A percentile compares a stretch with the other conserved stretches of the same genome.
phyloP scores from a whole-genome alignment of 2,888 invertebrate species.

The Lasioglossum lativentre region DNA sequence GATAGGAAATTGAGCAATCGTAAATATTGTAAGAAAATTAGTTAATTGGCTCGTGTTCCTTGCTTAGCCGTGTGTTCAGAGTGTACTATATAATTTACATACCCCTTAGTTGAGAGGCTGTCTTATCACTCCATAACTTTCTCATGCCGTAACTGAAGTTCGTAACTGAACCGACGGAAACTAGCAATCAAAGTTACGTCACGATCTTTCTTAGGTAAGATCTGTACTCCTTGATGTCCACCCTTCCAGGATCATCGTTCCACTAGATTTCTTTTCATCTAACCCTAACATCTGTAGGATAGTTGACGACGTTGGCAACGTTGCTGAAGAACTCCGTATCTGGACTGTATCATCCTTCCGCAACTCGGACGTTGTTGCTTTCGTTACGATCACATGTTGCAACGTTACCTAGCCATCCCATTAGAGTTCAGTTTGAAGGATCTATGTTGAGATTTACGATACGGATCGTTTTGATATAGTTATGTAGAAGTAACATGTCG shows the following conservation, averaged over 20 bases:
- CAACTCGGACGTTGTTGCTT: neutral
- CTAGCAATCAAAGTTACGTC: neutral
- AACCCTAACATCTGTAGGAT: neutral
- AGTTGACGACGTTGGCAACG: neutral
- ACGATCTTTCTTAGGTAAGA: neutral
- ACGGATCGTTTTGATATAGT: neutral
- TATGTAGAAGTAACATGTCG: neutral
- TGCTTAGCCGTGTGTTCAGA: neutral
- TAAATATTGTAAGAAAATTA: neutral
- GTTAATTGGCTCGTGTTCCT: neutral
- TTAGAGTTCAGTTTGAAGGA: neutral
- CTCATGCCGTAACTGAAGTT: neutral
- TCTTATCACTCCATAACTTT: conserved; percentile 8
- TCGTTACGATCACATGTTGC: neutral
- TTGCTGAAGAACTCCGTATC: neutral
- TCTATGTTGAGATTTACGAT: neutral
- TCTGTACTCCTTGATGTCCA: neutral
- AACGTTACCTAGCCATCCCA: neutral
- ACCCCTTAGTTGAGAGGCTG: neutral
- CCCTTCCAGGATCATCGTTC: neutral
- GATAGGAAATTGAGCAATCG: neutral
- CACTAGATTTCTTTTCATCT: neutral
- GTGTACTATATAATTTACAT: neutral
- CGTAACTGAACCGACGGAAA: neutral
- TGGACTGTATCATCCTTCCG: neutral